Evolutionary conservation across 2,888 invertebrate species (phyloP), one percentile per base, ranked within the genome.

Genomic region (Tetramorium bicarinatum): DNA sequence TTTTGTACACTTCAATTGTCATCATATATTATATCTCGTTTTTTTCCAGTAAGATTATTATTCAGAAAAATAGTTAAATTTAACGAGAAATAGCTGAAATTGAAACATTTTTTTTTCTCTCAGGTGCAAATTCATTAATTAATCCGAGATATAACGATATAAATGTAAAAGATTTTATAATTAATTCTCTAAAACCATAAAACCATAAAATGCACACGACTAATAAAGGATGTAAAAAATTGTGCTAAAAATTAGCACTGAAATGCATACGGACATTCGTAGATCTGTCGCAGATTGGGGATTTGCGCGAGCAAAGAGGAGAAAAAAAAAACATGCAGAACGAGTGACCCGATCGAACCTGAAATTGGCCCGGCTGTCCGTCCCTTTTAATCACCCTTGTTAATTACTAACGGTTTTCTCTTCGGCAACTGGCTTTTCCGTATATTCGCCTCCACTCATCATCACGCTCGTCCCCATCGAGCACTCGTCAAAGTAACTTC

Each of bases 381-480:
- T 87, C 83, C 89, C 85, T 87, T 85, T 85, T 74, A 81, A 85
- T 76, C 83, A 77, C 86, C 67, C 67, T 87, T 72, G 84, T 82
- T 88, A 88, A 89, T 88, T 87, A 88, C 87, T 79, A 67, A 64
- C 80, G 61, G 41, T 82, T 76, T 79, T 62, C 80, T 82, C 89
- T 85, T 88, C 84, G 80, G 71, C 71, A 80, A 56, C 34, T 52
- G 71, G 52, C 66, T 67, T 67, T 67, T 47, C 25, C 59, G 56
- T 25, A 29, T 47, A 59, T 59, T 59, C 59, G 44, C 29, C 56
- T 56, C 15, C 18, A 34, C 41, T 59, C 41, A 56, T 44, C 59
- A 74, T 59, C 74, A 29, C 41, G 41, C 13, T 18, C 18, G 29
- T 47, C n/a, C 0, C 44, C 44, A 59, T 59, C 44, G 59, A n/a